Base-by-base conservation (phyloP, 2,888 invertebrate genomes). In the Watsonalla cultraria region DNA sequence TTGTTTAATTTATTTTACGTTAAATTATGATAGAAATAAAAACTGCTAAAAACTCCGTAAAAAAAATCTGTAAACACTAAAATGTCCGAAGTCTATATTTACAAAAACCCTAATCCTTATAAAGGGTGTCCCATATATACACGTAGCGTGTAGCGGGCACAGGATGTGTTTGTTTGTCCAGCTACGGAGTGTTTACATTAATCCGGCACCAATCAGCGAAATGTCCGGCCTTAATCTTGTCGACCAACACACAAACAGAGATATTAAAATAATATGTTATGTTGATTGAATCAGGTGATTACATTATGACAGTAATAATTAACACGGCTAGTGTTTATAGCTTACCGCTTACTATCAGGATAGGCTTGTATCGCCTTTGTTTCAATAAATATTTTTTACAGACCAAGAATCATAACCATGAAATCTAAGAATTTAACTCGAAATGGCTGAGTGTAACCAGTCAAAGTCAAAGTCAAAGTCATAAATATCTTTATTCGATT, bases 161-260 rank as follows among this genome's bases (percentile, higher is more conserved):
- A 46, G 15, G 37, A 6, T 35, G 34, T 51, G 46, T 51, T 39
- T 46, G 15, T 39, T 37, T 13, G 35, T 45, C 48, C 37, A 46
- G 51, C 51, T 46, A 51, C 34, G 45, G 45, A 9, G 15, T 53
- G 53, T 53, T 53, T 45, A 11, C 48, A 9, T 48, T 46, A 34
- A 14, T 34, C 48, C 53, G 45, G 45, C 49, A 37, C 47, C 54
- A 51, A 54, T 54, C 54, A 54, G 42, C 45, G 46, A 37, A 53
- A 42, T 47, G 54, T 46, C 39, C 15, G 42, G 52, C 33, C 45
- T 45, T 49, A 51, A 54, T 54, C 54, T 51, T 47, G 51, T 51
- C 47, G n/a, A 51, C 54, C 51, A 54, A 54, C 50, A 54, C 33
- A 37, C 24, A 37, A 45, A 51, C 51, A 51, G 35, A 46, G n/a